Conservation (phyloP, 2,888 invertebrate genomes). For the Itoplectis maculator region DNA sequence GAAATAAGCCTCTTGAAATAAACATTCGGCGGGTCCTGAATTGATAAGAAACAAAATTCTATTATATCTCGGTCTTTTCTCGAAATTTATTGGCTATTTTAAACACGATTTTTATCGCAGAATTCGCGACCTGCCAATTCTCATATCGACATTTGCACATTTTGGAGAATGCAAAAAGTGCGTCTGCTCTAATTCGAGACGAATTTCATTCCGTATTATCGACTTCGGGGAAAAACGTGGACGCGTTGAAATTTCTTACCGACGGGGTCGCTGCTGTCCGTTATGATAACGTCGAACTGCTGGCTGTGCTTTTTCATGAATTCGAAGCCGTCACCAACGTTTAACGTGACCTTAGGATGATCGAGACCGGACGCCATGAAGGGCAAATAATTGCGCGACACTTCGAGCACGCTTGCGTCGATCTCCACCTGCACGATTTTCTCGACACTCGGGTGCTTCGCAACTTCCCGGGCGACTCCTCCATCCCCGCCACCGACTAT, state of each 20-base stretch:
- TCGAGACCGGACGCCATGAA: slow-evolving; percentile 95
- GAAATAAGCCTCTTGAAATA: slow-evolving; percentile 94
- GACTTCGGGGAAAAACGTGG: not conserved
- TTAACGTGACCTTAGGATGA: slow-evolving; percentile 92
- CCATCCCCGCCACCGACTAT: slow-evolving; percentile 99
- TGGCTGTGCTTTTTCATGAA: slow-evolving; percentile 94
- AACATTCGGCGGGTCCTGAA: slow-evolving; percentile 88
- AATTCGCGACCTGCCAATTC: too few relatives aligned
- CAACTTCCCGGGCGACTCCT: slow-evolving; percentile 97
- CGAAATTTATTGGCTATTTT: too few relatives aligned
- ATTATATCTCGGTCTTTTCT: too few relatives aligned
- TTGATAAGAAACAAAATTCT: not conserved
- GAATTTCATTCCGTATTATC: not conserved
- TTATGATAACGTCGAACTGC: slow-evolving; percentile 98
- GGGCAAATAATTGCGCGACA: slow-evolving; percentile 95
- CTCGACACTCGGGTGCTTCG: slow-evolving; percentile 96
- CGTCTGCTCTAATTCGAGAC: too few relatives aligned
- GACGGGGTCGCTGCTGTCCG: slow-evolving; percentile 98
- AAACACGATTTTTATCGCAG: too few relatives aligned
- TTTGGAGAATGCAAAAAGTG: too few relatives aligned
- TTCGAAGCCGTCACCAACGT: slow-evolving; percentile 97
- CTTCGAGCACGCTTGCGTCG: slow-evolving; percentile 95
- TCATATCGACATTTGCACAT: too few relatives aligned
- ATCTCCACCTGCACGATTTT: slow-evolving; percentile 97
- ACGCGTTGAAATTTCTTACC: slow-evolving; percentile 86